These are phyloP conservation scores for Chalcis sispes DNA, from an alignment of 2,888 invertebrate species.

Conservation along the genomic window DNA sequence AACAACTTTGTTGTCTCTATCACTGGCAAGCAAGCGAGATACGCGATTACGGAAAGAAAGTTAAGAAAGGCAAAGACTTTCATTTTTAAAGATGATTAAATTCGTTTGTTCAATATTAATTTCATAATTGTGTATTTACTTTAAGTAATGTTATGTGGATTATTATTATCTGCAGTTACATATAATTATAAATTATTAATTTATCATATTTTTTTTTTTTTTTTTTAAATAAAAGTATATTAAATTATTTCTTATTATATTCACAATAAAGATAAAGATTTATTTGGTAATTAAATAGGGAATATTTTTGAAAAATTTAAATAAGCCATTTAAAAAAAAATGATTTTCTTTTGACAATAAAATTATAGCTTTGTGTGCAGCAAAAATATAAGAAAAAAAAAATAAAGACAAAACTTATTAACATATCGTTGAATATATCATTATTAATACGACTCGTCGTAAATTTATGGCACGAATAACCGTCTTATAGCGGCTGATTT, in stretches of 20 bases:
- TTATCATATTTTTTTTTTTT: too few relatives aligned
- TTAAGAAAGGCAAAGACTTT: background rate
- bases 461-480: slow-evolving; percentile 5
- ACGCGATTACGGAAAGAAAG: background rate
- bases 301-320: too few relatives aligned
- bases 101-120: too few relatives aligned
- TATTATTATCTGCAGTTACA: too few relatives aligned
- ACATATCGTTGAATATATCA: slow-evolving; percentile 31
- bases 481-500: slow-evolving; percentile 20
- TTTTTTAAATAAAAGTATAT: too few relatives aligned
- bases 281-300: too few relatives aligned
- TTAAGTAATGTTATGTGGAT: too few relatives aligned
- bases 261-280: too few relatives aligned
- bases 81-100: background rate
- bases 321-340: too few relatives aligned
- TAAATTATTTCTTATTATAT: too few relatives aligned
- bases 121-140: too few relatives aligned
- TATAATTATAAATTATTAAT: too few relatives aligned
- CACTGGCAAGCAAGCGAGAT: background rate
- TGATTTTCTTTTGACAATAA: background rate
- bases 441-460: slow-evolving; percentile 32
- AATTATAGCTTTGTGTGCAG: background rate
- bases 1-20: slow-evolving; percentile 18
- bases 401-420: background rate
- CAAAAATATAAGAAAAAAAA: background rate